phyloP scores from a whole-genome alignment of 2,113 vertebrate genomes.

The Albula glossodonta region DNA sequence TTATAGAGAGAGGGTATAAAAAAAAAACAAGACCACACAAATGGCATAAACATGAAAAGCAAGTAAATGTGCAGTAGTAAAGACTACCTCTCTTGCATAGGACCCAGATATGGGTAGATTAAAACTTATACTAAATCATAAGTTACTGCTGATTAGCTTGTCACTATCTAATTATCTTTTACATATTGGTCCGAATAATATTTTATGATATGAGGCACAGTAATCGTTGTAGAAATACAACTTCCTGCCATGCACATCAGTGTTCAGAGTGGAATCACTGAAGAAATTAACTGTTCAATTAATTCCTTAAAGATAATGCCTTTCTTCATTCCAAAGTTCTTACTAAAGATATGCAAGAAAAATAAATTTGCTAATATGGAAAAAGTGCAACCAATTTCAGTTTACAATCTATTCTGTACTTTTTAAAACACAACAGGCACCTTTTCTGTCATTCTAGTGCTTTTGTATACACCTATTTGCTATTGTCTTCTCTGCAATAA shows the following conservation, averaged over 20 bases:
- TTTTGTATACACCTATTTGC: neutral
- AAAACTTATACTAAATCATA: neutral
- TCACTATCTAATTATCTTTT: neutral
- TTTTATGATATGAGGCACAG: neutral
- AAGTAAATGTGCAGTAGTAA: neutral
- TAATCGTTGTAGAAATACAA: neutral
- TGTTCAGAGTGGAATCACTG: neutral
- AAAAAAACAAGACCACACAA: neutral
- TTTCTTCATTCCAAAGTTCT: neutral
- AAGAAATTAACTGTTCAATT: neutral
- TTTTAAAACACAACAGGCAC: neutral
- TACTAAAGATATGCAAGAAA: neutral
- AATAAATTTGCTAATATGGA: neutral
- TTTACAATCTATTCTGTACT: conserved; percentile 7
- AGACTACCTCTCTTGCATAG: neutral
- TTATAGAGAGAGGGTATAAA: too few species aligned
- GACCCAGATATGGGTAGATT: neutral
- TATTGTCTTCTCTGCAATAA: neutral
- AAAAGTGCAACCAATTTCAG: conserved; percentile 7
- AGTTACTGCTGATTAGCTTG: too few species aligned
- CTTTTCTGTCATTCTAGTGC: neutral
- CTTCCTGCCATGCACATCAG: too few species aligned
- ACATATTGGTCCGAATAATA: neutral
- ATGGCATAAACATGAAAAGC: neutral
- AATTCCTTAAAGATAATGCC: neutral